Evolutionary conservation across 2,113 vertebrate genomes (phyloP), one percentile per base, ranked within the genome.

Genomic region (Nettapus auritus): DNA sequence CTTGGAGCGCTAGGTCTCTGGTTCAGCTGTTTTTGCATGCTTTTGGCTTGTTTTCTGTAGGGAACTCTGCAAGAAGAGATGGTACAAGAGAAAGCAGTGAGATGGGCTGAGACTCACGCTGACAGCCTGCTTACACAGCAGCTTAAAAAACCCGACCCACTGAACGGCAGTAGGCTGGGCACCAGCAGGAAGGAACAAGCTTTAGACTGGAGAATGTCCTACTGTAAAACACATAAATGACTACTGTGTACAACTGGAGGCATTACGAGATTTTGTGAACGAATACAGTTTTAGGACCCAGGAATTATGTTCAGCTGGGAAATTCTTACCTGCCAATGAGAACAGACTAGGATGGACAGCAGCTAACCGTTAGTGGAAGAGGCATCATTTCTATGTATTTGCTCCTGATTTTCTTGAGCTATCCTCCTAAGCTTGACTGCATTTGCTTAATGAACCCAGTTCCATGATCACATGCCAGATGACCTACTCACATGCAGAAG

Each of bases 31-130:
- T 56, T 46, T 38, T 50, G 74, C 67, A 21, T 88, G 74, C 56
- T 88, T 91, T 88, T 80, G 74, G 74, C 56, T 88, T 94, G 84
- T 69, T 88, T 80, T 75, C 88, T 84, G 62, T 42, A 88, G 44
- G 42, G 36, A 88, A 29, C 68, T 91, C 78, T 88, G 84, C 75
- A 84, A 80, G 56, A 91, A 83, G 74, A 94, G 84, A 70, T 1
- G 50, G 56, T 59, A 66, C 50, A 80, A 70, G n/a, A 75, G 62
- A 84, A 84, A 66, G 74, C 68, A 80, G 57, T 63, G 62, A 88
- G 68, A 64, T 53, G 62, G 74, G 50, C 74, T 46, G 29, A 88
- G 62, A 25, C 17, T 59, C 42, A 25, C 3, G 18, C 2, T 75
- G 84, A 52, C 74, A 40, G 14, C 10, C 68, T 88, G 62, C 50